Base-by-base conservation (phyloP, 2,888 invertebrate species). In the Prostheceraeus crozeri region DNA sequence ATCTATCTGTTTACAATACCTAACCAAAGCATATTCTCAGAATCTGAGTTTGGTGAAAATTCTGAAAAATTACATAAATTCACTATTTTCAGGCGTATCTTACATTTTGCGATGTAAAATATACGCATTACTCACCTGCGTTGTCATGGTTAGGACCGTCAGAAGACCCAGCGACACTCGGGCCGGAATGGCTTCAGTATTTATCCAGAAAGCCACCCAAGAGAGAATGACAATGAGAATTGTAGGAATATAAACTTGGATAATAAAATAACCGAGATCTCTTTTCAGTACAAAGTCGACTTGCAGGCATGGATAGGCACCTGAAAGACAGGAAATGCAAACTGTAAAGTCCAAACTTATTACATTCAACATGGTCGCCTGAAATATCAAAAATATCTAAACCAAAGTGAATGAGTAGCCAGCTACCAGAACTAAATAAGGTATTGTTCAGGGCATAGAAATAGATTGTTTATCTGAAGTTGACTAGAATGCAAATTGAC, bases 21-120 rank as follows among this genome's bases (percentile, higher is more conserved):
- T 67, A 33, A 67, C 67, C 1, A 68, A 63, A 8, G 67, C 67
- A 36, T 65, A 67, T 55, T 67, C 67, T 23, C 67, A 57, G n/a
- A 67, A 62, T 8, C 65, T 65, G 2, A 64, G 61, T 59, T 67
- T 67, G 40, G 65, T 67, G 52, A 67, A 67, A 16, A 67, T 28
- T 1, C 67, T 61, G 52, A 67, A 67, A 35, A 67, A 59, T 31
- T 64, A 65, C 67, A 67, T 67, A 67, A 67, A 67, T 8, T 67
- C 67, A 62, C 67, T 51, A 16, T 52, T 53, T n/a, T 65, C 65
- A 54, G 62, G 63, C 14, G 63, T 35, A 40, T 65, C 63, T 19
- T 65, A 63, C 11, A 63, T 62, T 8, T 61, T 35, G n/a, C 66
- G 65, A 4, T 65, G 62, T 21, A 63, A 60, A 3, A 59, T 61